Evolutionary conservation across 2,888 invertebrate genomes (phyloP).

Genomic region (Nomada flava): DNA sequence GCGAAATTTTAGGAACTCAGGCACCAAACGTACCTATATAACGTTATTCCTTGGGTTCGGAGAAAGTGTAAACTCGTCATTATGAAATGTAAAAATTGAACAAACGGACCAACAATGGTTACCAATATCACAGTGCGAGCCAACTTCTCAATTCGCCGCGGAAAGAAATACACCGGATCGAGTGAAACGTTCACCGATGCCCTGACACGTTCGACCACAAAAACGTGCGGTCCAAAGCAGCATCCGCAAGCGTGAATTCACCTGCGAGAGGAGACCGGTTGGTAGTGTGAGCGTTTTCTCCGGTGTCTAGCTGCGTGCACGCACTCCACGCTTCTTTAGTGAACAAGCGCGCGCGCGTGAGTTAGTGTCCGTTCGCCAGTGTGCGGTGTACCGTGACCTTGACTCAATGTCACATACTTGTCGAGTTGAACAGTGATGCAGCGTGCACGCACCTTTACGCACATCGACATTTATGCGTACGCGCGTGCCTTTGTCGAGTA

Average conservation of each 20-base stretch:
- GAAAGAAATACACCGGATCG: background rate
- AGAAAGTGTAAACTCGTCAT: too few species aligned
- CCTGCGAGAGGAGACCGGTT: slow-evolving; percentile 27
- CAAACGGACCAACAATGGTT: too few species aligned
- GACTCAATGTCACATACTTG: slow-evolving; percentile 76
- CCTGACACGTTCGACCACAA: slow-evolving; percentile 29
- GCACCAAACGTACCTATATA: too few species aligned
- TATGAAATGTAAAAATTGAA: too few species aligned
- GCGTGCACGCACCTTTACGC: slow-evolving; percentile 15
- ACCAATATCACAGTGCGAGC: background rate
- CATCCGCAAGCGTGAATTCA: slow-evolving; percentile 43
- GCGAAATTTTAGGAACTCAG: too few species aligned
- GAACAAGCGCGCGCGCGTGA: slow-evolving; percentile 4
- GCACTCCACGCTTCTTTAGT: background rate
- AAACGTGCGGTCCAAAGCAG: slow-evolving; percentile 24
- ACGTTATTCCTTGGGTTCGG: too few species aligned
- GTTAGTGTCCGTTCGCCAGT: slow-evolving; percentile 52
- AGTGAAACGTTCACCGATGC: slow-evolving; percentile 4
- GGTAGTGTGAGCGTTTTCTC: slow-evolving; percentile 2
- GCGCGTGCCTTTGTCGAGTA: slow-evolving; percentile 39
- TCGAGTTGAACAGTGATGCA: slow-evolving; percentile 37
- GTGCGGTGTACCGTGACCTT: slow-evolving; percentile 72
- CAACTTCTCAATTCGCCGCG: background rate
- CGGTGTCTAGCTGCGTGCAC: slow-evolving; percentile 14
- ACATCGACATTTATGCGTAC: slow-evolving; percentile 6